A percentile compares a stretch with the other conserved stretches of the same genome.
Conservation (phyloP, 2,888 invertebrate genomes). For the Papilio protenor region DNA sequence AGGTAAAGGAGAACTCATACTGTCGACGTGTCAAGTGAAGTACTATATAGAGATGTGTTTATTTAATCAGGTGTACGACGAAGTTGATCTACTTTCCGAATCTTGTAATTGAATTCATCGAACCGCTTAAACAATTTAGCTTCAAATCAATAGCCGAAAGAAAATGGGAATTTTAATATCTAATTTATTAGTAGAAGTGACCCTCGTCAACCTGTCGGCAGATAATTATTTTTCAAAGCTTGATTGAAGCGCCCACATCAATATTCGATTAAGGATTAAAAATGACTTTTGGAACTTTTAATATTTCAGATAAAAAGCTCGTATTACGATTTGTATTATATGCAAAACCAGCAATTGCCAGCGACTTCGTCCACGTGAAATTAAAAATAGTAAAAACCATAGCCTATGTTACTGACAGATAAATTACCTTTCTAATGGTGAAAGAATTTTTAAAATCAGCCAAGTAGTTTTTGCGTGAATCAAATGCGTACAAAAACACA, state of each 20-base stretch:
- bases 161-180: slow-evolving; percentile 42
- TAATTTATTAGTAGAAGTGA: slow-evolving; percentile 40
- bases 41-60: neutral
- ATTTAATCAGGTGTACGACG: neutral
- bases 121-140: slow-evolving; percentile 32
- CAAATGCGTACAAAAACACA: no score
- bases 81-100: neutral
- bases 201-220: slow-evolving; percentile 43
- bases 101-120: slow-evolving; percentile 21
- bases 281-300: slow-evolving; percentile 37
- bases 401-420: no score
- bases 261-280: slow-evolving; percentile 42
- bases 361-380: no score
- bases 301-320: slow-evolving; percentile 7
- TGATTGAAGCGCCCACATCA: slow-evolving; percentile 40
- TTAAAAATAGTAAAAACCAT: no score
- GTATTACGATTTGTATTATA: neutral
- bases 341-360: no score
- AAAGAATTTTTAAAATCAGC: no score
- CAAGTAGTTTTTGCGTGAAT: no score
- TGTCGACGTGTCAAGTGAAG: neutral
- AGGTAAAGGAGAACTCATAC: neutral
- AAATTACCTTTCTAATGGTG: no score
- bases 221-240: slow-evolving; percentile 43
- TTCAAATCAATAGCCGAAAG: slow-evolving; percentile 26